Base-by-base conservation (phyloP, 1,140 invertebrate genomes). In the Nasonia vitripennis region DNA sequence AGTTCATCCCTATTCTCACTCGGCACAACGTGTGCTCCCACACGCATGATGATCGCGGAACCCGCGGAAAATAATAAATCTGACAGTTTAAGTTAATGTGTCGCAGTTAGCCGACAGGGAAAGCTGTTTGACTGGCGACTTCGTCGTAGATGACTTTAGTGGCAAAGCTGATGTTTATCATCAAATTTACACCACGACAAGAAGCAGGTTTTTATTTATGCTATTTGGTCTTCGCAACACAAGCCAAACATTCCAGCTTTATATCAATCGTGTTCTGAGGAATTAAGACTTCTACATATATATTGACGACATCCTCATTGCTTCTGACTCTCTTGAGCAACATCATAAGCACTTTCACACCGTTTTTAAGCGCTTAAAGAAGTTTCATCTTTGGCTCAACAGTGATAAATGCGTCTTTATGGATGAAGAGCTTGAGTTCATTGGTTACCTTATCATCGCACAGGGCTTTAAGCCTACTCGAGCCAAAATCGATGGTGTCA, bases 301-400 rank as follows among this genome's bases (percentile, higher is more conserved):
- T n/a, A 34, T 77, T 80, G 62, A 83, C 31, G 81, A 83, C 31
- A 83, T 77, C 7, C 45, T 77, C 12, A 75, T 83, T 5, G 31
- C 73, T 20, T 77, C 81, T 37, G 14, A 20, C 9, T 34, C 45
- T 11, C 6, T 14, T 14, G 48, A 55, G 48, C 34, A 83, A 23
- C 73, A 83, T 62, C 9, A 34, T 7, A 27, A 75, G 11, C 81
- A 83, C 23, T 31, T 83, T 4, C 12, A 37, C 11, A 68, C 62
- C 3, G 73, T 83, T 0, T 77, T 51, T 3, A 6, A 77, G 20
- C 12, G 81, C 0, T 34, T 83, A 31, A 77, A 74, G 37, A 20
- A 82, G 17, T 73, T 51, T 11, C n/a, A 27, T 11, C 10, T 82
- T 2, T 5, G 6, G n/a, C 12, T 82, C 0, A 71, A 82, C 34